Conservation (phyloP, 2,797 vertebrate genomes). For the Propithecus deckenii region DNA sequence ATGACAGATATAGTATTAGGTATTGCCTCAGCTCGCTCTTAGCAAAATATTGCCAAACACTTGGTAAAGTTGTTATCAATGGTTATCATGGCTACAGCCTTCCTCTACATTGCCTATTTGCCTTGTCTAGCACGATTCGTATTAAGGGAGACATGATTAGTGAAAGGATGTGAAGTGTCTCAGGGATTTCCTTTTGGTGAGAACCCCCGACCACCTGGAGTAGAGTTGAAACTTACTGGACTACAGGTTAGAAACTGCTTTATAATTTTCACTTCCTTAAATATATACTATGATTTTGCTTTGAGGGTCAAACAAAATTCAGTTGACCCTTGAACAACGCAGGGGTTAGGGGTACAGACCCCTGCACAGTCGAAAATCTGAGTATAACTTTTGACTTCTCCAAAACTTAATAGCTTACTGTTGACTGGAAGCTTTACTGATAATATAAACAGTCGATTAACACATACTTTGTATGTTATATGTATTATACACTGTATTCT, state of each 20-base stretch:
- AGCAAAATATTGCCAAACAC: background rate
- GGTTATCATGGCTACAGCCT: background rate
- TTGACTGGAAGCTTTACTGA: background rate
- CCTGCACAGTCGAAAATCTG: background rate
- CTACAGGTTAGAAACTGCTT: slow-evolving; percentile 7
- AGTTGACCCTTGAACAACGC: background rate
- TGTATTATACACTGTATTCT: background rate
- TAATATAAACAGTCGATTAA: background rate
- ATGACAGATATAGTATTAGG: background rate
- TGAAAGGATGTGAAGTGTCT: background rate
- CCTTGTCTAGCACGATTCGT: background rate
- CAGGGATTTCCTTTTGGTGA: background rate
- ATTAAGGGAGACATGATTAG: background rate
- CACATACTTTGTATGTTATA: background rate
- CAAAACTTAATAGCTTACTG: background rate
- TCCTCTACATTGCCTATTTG: background rate
- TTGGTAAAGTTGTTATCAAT: background rate
- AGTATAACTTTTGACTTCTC: background rate
- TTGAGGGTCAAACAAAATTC: background rate
- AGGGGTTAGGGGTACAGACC: background rate
- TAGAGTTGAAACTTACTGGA: background rate
- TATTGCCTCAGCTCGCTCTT: background rate
- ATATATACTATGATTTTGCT: background rate
- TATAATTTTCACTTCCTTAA: slow-evolving; percentile 3
- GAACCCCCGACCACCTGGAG: background rate